phyloP scores from a whole-genome alignment of 1,140 invertebrate species.

The Helicorthomorpha holstii region DNA sequence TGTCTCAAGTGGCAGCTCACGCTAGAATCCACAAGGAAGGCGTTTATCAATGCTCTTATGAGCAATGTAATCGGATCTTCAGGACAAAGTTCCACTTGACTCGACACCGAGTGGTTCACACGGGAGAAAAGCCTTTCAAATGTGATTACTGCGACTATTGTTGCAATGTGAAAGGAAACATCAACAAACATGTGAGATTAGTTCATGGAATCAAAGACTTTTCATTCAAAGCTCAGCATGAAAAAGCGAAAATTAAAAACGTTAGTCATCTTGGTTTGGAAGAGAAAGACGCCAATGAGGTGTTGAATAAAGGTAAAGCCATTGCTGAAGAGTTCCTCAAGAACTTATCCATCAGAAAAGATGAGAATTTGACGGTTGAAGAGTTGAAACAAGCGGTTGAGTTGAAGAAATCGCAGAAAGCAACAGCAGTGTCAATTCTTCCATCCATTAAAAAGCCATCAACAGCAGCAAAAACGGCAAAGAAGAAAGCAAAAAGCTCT shows the following conservation, averaged over 20 bases:
- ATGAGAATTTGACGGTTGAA: slow-evolving; percentile 6
- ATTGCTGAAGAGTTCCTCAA: slow-evolving; percentile 4
- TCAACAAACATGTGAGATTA: slow-evolving; percentile 7
- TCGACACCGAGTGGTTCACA: slow-evolving; percentile 25
- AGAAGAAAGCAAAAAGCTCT: background rate
- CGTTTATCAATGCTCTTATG: slow-evolving; percentile 9
- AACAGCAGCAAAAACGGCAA: background rate
- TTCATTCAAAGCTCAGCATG: background rate
- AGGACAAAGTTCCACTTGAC: slow-evolving; percentile 18
- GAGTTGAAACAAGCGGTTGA: background rate
- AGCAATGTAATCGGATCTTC: slow-evolving; percentile 12
- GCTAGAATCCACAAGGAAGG: slow-evolving; percentile 3
- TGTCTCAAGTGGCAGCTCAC: slow-evolving; percentile 4
- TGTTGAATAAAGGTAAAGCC: background rate
- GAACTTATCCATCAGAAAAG: slow-evolving; percentile 2
- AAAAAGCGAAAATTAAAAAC: background rate
- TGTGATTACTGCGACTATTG: slow-evolving; percentile 14
- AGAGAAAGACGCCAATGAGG: background rate
- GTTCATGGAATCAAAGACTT: slow-evolving; percentile 3
- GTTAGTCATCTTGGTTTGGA: too few relatives aligned
- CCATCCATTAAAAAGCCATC: background rate
- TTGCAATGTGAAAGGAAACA: slow-evolving; percentile 11
- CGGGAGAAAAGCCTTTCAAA: slow-evolving; percentile 20
- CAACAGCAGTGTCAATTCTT: background rate
- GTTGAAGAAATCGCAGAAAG: background rate